These are phyloP conservation scores for Microcebus lehilahytsara DNA, from an alignment of 2,113 vertebrate genomes.

Conservation along the genomic window DNA sequence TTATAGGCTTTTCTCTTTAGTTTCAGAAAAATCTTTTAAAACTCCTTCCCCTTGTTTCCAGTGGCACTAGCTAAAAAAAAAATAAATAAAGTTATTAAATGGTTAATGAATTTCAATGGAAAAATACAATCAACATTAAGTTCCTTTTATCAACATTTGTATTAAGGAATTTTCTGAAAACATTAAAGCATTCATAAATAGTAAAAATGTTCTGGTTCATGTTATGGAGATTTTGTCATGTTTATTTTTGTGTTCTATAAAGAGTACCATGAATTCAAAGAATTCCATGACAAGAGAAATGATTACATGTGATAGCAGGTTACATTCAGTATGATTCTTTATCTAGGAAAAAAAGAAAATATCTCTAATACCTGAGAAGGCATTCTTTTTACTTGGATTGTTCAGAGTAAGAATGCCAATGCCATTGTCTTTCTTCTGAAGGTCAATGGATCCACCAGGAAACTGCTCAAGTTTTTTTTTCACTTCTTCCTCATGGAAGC, in stretches of 20 bases:
- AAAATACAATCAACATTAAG: slow-evolving; percentile 11
- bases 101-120: background rate
- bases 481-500: slow-evolving; percentile 86
- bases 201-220: background rate
- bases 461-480: slow-evolving; percentile 88
- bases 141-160: background rate
- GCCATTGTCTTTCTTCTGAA: slow-evolving; percentile 89
- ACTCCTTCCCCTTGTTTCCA: background rate
- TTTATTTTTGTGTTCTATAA: background rate
- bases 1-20: slow-evolving; percentile 10
- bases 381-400: slow-evolving; percentile 93
- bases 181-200: background rate
- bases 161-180: background rate
- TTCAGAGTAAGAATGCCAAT: slow-evolving; percentile 93
- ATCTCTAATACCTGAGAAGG: slow-evolving; percentile 90
- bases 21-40: slow-evolving; percentile 25
- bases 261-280: background rate
- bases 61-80: slow-evolving; percentile 12
- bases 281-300: background rate
- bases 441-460: slow-evolving; percentile 91
- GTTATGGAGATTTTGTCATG: background rate
- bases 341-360: background rate
- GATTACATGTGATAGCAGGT: background rate
- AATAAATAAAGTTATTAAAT: slow-evolving; percentile 1
- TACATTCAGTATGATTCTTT: background rate